Base-by-base conservation (phyloP, 1,140 invertebrate species). In the Conus ventricosus region DNA sequence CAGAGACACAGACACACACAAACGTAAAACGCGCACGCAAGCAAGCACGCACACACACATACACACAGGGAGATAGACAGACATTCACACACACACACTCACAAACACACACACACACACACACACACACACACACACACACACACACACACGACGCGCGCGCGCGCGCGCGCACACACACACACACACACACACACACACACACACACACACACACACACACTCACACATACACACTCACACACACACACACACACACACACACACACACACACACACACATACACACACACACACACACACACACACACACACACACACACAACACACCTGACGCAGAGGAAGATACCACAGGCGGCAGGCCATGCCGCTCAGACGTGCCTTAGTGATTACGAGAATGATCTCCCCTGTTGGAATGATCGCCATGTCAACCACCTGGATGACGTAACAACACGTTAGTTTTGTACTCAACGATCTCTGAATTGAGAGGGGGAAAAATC, bases 291-390 rank as follows among this genome's bases (percentile, higher is more conserved):
- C 67, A 71, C 6, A 71, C 15, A 71, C 23, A 6, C 23, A 20
- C 23, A 20, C 17, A 20, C 67, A 20, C 23, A 20, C 67, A 71
- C 67, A 71, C 13, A 71, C 67, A 71, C 11, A 71, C 67, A 71
- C 13, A 71, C 67, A 71, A 71, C 67, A 71, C 67, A 95, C 89
- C 63, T 89, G 88, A 57, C 94, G 85, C 39, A 92, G 91, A 23
- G 87, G 76, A 89, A 93, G 90, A 89, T 93, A 88, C 94, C 94
- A 95, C 5, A 95, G 88, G 87, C 92, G 94, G 82, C 92, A 92
- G 10, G 90, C 88, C 2, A 87, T 89, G 53, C 92, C 90, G 8
- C 84, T 88, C 63, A 92, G 91, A 25, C 87, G 90, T 5, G 91
- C 90, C 23, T 91, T 54, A 4, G 91, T 89, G 15, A 93, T 90